Evolutionary conservation across 2,113 vertebrate species (phyloP).

Genomic region (Amphiprion ocellaris): DNA sequence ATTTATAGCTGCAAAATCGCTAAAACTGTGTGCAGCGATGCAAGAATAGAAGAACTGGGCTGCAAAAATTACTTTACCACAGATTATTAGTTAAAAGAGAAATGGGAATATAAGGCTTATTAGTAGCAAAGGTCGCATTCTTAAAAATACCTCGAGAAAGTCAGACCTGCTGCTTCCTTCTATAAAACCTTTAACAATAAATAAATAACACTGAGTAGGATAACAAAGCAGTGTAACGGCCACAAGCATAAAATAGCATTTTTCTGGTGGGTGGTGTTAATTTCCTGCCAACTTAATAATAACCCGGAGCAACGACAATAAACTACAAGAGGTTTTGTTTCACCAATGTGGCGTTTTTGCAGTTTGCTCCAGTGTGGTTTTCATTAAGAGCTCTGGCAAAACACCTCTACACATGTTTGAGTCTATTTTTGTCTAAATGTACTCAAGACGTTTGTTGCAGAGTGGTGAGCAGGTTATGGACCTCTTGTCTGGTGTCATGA

Average conservation of each 20-base stretch:
- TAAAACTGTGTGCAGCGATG: background rate
- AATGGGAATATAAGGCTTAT: background rate
- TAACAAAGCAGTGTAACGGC: background rate
- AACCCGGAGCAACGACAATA: background rate
- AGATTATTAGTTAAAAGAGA: background rate
- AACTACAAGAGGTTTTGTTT: too few species aligned
- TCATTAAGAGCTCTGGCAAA: background rate
- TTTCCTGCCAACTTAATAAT: background rate
- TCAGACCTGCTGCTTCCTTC: conserved; percentile 17
- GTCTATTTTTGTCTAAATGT: background rate
- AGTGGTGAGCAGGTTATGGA: conserved; percentile 5
- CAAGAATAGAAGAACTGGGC: background rate
- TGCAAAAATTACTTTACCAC: background rate
- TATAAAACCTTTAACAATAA: conserved; percentile 12
- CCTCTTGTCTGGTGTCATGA: conserved; percentile 41
- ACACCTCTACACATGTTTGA: background rate
- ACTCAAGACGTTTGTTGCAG: background rate
- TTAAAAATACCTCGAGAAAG: background rate
- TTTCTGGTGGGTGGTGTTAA: background rate
- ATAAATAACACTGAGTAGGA: conserved; percentile 21
- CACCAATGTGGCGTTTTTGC: too few species aligned
- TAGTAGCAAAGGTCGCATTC: background rate
- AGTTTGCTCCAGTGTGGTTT: background rate
- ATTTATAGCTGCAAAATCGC: background rate
- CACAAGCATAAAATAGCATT: background rate